Conservation (phyloP, 2,888 invertebrate species). For the Anthrax anthrax region DNA sequence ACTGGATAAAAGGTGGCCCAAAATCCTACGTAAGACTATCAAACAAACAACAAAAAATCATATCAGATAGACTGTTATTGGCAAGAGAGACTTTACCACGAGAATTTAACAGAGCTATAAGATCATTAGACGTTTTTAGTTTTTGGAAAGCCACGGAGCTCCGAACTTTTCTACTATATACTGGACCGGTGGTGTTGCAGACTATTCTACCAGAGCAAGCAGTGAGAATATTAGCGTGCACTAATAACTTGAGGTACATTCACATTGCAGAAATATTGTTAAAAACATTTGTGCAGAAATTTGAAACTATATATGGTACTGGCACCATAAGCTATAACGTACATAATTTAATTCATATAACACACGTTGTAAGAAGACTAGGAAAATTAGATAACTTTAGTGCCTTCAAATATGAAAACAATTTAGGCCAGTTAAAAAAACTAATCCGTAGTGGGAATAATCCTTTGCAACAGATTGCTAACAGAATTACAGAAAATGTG, state of each 20-base stretch:
- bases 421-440: not conserved
- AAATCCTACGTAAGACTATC: not conserved
- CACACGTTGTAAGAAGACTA: constrained; percentile 10
- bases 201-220: constrained; percentile 6
- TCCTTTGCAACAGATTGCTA: constrained; percentile 11
- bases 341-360: constrained; percentile 13
- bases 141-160: constrained; percentile 16
- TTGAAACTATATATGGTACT: constrained; percentile 10
- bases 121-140: not conserved
- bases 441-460: constrained; percentile 12
- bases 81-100: not conserved
- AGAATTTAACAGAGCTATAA: constrained; percentile 2
- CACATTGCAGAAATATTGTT: constrained; percentile 11
- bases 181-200: constrained; percentile 12
- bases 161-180: constrained; percentile 13
- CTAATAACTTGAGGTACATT: constrained; percentile 1
- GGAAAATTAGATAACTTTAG: constrained; percentile 8
- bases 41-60: too few species aligned
- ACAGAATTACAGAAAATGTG: constrained; percentile 7
- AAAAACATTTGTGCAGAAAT: constrained; percentile 11
- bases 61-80: not conserved
- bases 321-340: constrained; percentile 13
- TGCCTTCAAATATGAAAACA: constrained; percentile 6
- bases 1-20: not conserved
- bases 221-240: constrained; percentile 6